Evolutionary conservation across 35 echinoderm and acorn worm species (phyloP).

Genomic region (Amphiura filiformis): DNA sequence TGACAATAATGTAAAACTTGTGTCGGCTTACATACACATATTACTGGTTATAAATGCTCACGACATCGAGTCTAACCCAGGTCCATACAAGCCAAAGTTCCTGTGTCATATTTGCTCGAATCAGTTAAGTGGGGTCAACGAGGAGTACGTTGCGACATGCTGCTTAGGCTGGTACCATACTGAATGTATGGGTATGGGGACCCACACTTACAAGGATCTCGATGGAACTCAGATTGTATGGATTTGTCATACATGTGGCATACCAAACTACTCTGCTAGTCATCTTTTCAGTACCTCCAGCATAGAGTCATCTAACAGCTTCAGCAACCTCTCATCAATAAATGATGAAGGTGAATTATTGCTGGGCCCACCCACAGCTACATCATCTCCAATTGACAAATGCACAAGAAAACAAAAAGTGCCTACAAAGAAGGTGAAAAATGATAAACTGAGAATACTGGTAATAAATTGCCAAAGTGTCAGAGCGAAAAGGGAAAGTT

Average conservation of each 20-base stretch:
- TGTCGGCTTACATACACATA: too few species aligned
- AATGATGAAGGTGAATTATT: background rate
- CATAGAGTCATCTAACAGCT: background rate
- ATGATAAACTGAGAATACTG: background rate
- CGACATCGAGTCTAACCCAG: slow-evolving; percentile 43
- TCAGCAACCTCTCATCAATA: background rate
- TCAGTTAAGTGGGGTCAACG: slow-evolving; percentile 33
- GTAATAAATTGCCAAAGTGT: background rate
- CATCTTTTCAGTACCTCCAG: background rate
- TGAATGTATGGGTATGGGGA: slow-evolving; percentile 53
- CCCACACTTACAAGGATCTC: background rate
- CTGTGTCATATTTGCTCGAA: slow-evolving; percentile 46
- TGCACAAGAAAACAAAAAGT: background rate
- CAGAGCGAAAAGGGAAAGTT: background rate
- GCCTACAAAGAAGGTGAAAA: background rate
- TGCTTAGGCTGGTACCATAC: slow-evolving; percentile 47
- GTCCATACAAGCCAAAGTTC: slow-evolving; percentile 35
- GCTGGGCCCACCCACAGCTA: background rate
- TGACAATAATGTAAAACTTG: too few species aligned
- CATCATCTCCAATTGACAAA: background rate
- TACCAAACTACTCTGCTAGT: background rate
- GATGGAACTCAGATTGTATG: background rate
- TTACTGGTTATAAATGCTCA: background rate
- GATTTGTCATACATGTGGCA: background rate
- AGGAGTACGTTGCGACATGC: slow-evolving; percentile 31